Conservation (phyloP, 2,113 vertebrate genomes). For the Tupaia chinensis region DNA sequence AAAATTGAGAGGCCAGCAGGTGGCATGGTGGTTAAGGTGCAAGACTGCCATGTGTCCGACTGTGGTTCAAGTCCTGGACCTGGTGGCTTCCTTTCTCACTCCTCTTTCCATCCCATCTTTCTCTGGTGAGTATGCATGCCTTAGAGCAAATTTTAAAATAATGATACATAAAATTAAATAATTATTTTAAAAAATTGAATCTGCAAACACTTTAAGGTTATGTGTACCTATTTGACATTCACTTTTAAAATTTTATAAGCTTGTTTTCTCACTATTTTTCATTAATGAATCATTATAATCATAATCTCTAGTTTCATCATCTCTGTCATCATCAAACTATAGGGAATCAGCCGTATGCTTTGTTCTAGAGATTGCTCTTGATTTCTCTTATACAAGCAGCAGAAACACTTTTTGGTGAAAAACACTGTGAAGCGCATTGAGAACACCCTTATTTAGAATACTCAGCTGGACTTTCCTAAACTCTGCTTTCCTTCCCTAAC, state of each 20-base stretch:
- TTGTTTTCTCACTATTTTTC: conserved; percentile 28
- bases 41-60: too few species aligned
- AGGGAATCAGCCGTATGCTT: neutral
- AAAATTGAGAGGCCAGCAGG: too few species aligned
- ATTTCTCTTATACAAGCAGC: conserved; percentile 21
- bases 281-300: conserved; percentile 1
- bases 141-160: neutral
- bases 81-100: too few species aligned
- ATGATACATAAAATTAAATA: neutral
- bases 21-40: too few species aligned
- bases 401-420: neutral
- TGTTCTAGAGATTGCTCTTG: neutral
- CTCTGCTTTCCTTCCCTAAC: neutral
- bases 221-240: neutral
- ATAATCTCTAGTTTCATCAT: neutral
- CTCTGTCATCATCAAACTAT: neutral
- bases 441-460: conserved; percentile 1
- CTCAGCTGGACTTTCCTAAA: neutral
- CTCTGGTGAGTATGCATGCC: too few species aligned
- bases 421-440: neutral
- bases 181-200: neutral
- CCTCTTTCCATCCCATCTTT: too few species aligned
- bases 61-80: too few species aligned
- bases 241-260: conserved; percentile 32
- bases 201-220: neutral